Percentiles rank a stretch among this genome's conserved stretches.
Evolutionary conservation across 1,140 invertebrate genomes (phyloP).

Genomic region (Psix sp.): DNA sequence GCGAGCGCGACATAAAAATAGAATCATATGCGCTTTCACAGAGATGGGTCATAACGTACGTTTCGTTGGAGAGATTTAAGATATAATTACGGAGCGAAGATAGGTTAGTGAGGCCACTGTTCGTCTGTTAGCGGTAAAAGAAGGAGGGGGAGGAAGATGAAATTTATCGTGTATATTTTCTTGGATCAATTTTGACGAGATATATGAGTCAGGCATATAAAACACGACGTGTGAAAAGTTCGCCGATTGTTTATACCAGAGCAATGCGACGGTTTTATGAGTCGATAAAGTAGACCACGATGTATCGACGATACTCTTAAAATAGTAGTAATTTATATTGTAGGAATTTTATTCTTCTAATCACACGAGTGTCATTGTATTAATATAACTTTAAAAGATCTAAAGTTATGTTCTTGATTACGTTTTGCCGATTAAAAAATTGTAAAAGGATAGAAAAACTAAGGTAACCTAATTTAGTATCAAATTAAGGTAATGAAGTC

Average conservation of each 20-base stretch:
- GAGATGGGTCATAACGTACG: slow-evolving; percentile 16
- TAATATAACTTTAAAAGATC: too few species aligned
- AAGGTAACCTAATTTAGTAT: too few species aligned
- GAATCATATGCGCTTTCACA: slow-evolving; percentile 29
- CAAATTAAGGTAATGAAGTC: too few species aligned
- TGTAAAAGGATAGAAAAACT: too few species aligned
- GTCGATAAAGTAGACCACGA: not conserved
- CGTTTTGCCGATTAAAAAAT: too few species aligned
- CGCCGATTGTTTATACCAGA: slow-evolving; percentile 1
- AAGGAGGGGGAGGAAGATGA: not conserved
- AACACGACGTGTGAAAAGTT: not conserved
- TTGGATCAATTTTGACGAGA: slow-evolving; percentile 13
- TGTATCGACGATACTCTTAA: too few species aligned
- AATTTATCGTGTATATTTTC: slow-evolving; percentile 10
- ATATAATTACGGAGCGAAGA: slow-evolving; percentile 39
- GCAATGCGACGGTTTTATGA: not conserved
- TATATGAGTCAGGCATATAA: slow-evolving; percentile 6
- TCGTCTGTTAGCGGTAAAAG: not conserved
- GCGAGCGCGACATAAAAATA: slow-evolving; percentile 36
- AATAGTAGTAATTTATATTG: too few species aligned
- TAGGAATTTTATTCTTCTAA: too few species aligned
- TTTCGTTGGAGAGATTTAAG: slow-evolving; percentile 28
- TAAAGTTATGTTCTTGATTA: too few species aligned
- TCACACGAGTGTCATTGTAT: too few species aligned
- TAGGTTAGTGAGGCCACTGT: slow-evolving; percentile 17